A percentile compares a stretch with the other conserved stretches of the same genome.
Conservation (phyloP, 2,113 vertebrate genomes). For the Sporophila hypoxantha region DNA sequence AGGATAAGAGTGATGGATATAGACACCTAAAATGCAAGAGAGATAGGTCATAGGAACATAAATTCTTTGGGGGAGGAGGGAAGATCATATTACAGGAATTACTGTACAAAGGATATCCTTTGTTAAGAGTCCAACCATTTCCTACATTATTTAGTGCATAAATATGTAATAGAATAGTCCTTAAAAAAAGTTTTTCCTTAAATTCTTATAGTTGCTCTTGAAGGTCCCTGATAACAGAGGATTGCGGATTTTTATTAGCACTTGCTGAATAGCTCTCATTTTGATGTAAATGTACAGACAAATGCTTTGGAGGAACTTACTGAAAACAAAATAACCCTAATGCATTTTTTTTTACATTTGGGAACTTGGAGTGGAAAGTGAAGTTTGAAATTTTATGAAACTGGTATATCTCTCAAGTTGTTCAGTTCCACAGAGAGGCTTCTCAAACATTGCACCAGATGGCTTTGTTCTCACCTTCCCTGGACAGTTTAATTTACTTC, state of each 20-base stretch:
- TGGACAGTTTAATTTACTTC: neutral
- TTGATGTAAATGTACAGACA: neutral
- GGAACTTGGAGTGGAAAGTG: neutral
- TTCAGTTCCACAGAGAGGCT: neutral
- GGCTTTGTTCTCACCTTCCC: neutral
- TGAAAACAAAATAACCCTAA: neutral
- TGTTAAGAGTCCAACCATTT: neutral
- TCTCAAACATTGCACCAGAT: neutral
- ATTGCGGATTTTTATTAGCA: neutral
- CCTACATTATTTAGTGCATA: neutral
- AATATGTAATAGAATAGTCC: neutral
- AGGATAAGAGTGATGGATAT: conserved; percentile 16
- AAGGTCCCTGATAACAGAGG: neutral
- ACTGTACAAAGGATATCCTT: neutral
- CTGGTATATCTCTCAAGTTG: neutral
- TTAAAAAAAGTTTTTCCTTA: neutral
- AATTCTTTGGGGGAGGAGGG: neutral
- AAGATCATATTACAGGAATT: conserved; percentile 27
- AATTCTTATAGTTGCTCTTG: neutral
- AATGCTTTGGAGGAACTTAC: neutral
- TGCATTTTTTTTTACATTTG: neutral
- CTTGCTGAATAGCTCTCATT: neutral
- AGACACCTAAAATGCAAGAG: conserved; percentile 27
- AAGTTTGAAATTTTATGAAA: neutral
- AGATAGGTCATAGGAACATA: neutral